Conservation (phyloP, 2,113 vertebrate genomes). For the Uria lomvia region DNA sequence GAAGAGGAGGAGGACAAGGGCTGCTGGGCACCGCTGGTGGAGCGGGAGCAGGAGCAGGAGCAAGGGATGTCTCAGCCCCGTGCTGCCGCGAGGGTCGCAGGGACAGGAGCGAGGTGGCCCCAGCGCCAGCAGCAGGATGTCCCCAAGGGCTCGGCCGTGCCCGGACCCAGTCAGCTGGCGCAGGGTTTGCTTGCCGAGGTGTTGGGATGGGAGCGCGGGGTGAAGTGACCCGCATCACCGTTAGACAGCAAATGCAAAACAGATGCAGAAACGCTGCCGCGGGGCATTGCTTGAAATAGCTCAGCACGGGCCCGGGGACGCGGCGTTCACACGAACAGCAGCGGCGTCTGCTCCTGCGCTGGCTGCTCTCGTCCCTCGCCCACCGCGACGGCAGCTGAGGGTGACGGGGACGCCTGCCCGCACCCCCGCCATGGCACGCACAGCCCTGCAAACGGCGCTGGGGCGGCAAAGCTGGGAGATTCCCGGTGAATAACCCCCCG, state of each 20-base stretch:
- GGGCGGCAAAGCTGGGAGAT: background rate
- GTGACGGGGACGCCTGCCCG: background rate
- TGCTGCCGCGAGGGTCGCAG: accelerated
- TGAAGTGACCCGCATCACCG: background rate
- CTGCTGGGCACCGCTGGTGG: background rate
- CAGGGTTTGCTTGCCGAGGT: background rate
- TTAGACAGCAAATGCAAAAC: background rate
- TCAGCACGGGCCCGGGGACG: background rate
- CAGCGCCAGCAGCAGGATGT: background rate
- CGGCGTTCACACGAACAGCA: accelerated
- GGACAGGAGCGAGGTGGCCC: background rate
- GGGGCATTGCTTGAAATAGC: background rate
- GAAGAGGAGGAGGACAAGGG: background rate
- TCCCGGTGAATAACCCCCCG: background rate
- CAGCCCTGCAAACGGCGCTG: background rate
- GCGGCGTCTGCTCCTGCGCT: background rate
- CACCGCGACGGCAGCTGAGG: accelerated
- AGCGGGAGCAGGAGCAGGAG: background rate
- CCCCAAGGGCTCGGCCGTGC: background rate
- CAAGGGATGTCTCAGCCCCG: background rate
- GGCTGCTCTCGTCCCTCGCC: background rate
- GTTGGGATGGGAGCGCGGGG: background rate
- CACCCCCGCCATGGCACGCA: accelerated
- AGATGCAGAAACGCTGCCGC: background rate
- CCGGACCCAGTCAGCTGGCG: accelerated